These are phyloP conservation scores for Drosophila histrio DNA, from an alignment of 2,888 invertebrate genomes.

Conservation along the genomic window DNA sequence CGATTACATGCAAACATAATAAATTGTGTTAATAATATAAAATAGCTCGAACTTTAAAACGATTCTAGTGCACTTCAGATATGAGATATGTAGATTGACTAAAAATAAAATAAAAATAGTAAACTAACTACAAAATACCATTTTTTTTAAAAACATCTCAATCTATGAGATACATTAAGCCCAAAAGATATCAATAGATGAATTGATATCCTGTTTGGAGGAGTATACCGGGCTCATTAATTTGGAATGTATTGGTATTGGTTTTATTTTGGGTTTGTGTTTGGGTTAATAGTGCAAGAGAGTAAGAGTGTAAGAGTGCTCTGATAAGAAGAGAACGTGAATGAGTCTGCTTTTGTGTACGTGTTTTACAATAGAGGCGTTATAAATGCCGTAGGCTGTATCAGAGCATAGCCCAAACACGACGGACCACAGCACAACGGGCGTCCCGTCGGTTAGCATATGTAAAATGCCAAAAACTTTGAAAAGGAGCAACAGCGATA, in stretches of 20 bases:
- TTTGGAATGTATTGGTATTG: constrained; percentile 24
- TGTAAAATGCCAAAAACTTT: constrained; percentile 77
- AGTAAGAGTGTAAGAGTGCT: constrained; percentile 25
- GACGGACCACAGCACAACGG: constrained; percentile 34
- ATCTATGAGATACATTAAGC: neutral
- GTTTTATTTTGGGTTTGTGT: no score
- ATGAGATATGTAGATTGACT: no score
- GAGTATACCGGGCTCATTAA: constrained; percentile 27
- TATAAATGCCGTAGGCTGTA: constrained; percentile 2
- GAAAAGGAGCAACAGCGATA: constrained; percentile 67
- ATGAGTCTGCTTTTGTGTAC: constrained; percentile 1
- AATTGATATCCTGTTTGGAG: no score
- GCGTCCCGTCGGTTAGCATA: constrained; percentile 60
- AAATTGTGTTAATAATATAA: no score
- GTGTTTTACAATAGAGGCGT: constrained; percentile 5
- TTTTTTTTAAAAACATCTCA: neutral
- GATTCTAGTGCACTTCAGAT: no score
- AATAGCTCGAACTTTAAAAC: no score
- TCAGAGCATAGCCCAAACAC: neutral
- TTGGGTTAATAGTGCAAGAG: constrained; percentile 10
- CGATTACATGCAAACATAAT: no score
- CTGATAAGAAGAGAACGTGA: neutral
- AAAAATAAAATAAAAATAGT: no score
- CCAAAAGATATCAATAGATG: neutral
- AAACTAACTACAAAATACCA: no score